phyloP scores from a whole-genome alignment of 1,140 invertebrate species.

The Drosophila nasuta region DNA sequence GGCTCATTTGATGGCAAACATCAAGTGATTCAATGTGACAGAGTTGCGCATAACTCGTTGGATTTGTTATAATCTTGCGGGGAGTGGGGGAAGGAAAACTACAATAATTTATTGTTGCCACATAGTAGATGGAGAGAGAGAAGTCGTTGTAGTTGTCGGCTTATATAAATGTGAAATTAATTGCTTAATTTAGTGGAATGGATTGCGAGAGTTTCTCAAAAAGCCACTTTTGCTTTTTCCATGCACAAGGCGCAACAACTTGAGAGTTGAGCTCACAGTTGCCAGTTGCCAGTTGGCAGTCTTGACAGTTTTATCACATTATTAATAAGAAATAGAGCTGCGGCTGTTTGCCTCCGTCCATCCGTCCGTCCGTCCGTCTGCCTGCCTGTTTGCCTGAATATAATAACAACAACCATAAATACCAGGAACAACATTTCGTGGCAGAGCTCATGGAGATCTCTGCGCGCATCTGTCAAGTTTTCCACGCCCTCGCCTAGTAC shows the following conservation, averaged over 20 bases:
- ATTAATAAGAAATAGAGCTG: slow-evolving; percentile 81
- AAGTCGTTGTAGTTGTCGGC: slow-evolving; percentile 68
- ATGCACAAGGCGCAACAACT: slow-evolving; percentile 34
- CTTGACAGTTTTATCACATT: slow-evolving; percentile 82
- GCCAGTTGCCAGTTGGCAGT: slow-evolving; percentile 44
- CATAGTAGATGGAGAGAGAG: slow-evolving; percentile 39
- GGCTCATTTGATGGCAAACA: slow-evolving; percentile 48
- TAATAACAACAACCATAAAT: slow-evolving; percentile 46
- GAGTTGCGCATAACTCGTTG: slow-evolving; percentile 60
- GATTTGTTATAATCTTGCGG: slow-evolving; percentile 60
- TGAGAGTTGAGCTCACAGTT: slow-evolving; percentile 41
- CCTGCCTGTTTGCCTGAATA: slow-evolving; percentile 13
- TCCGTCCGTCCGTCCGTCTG: not conserved
- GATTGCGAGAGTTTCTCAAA: slow-evolving; percentile 67
- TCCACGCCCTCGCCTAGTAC: slow-evolving; percentile 77
- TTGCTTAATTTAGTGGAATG: slow-evolving; percentile 83
- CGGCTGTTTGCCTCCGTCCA: slow-evolving; percentile 2
- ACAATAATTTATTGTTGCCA: slow-evolving; percentile 70
- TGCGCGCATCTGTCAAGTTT: slow-evolving; percentile 80
- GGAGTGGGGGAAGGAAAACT: slow-evolving; percentile 24
- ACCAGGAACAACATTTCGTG: slow-evolving; percentile 64
- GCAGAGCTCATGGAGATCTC: slow-evolving; percentile 43
- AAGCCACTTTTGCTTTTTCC: slow-evolving; percentile 51
- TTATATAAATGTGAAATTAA: slow-evolving; percentile 81
- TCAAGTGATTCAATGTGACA: slow-evolving; percentile 70